phyloP scores from a whole-genome alignment of 2,888 invertebrate genomes.

The Chrysolina americana region DNA sequence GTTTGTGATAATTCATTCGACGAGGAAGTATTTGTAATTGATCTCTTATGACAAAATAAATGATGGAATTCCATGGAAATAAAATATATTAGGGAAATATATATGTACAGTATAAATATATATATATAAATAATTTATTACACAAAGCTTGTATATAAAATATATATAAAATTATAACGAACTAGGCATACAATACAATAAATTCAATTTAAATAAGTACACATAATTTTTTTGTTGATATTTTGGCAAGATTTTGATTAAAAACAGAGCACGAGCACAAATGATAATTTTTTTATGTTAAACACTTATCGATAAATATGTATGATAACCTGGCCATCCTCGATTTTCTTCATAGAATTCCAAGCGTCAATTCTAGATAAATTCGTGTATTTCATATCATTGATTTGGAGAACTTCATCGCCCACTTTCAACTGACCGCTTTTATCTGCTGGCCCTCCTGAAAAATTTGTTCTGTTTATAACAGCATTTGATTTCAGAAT shows the following conservation, averaged over 20 bases:
- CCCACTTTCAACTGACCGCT: constrained; percentile 86
- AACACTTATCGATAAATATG: constrained; percentile 57
- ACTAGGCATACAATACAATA: constrained; percentile 47
- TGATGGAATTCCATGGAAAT: constrained; percentile 27
- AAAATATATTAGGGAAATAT: constrained; percentile 38
- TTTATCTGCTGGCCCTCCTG: constrained; percentile 93
- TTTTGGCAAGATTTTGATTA: constrained; percentile 53
- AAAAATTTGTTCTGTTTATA: constrained; percentile 38
- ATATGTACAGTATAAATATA: constrained; percentile 36
- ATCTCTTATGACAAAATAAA: not conserved
- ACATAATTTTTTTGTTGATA: constrained; percentile 34
- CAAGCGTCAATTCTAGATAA: constrained; percentile 96
- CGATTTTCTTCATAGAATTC: constrained; percentile 92
- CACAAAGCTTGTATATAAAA: constrained; percentile 57
- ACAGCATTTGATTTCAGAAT: constrained; percentile 7
- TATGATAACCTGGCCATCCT: constrained; percentile 78
- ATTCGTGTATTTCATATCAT: constrained; percentile 83
- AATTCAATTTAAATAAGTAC: constrained; percentile 50
- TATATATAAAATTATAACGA: constrained; percentile 59
- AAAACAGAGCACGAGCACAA: constrained; percentile 19
- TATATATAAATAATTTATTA: constrained; percentile 59
- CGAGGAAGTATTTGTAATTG: too few relatives aligned
- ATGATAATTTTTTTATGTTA: constrained; percentile 13
- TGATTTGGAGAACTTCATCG: constrained; percentile 89
- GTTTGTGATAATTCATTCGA: too few relatives aligned